Base-by-base conservation (phyloP, 2,113 vertebrate genomes). In the Carassius auratus region DNA sequence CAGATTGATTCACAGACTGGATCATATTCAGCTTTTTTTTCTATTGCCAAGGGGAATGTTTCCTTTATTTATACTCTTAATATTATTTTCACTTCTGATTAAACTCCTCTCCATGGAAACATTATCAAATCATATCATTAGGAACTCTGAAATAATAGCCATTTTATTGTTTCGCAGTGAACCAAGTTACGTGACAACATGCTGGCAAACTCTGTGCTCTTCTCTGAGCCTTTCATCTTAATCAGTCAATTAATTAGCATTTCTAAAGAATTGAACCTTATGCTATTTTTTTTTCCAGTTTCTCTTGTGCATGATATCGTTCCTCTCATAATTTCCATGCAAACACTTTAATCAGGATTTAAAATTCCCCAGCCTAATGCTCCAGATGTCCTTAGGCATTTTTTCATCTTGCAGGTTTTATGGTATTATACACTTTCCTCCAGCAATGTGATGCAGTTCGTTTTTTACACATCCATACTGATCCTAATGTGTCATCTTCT, bases 271-370 rank as follows among this genome's bases (percentile, higher is more conserved):
- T 15, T 48, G 5, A 48, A 74, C n/a, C 71, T 26, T 5, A 33
- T 75, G 38, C 15, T 36, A 36, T 36, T 2, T 48, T 10, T 68
- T 12, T 10, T 17, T 38, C 8, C 8, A 33, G 26, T 52, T 69
- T 36, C 26, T 30, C 15, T 69, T 8, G 13, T 33, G 10, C 17
- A n/a, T n/a, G 42, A 21, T 21, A 52, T 73, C 21, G 21, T 17
- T 73, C 21, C 30, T 42, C 52, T 83, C 21, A 10, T 61, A 36
- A 36, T 57, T 83, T 57, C 4, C 48, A 83, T 83, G 66, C 68
- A 73, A 83, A 83, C 45, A 14, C 30, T 83, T 12, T 57, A 55
- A 73, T 33, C 81, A 17, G 50, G 81, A 73, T 73, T 83, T 17
- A 82, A 21, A 55, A 2, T 59, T 26, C 26, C 12, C 66, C 19